phyloP scores from a whole-genome alignment of 2,797 vertebrate species.

The Nyctalus aviator region DNA sequence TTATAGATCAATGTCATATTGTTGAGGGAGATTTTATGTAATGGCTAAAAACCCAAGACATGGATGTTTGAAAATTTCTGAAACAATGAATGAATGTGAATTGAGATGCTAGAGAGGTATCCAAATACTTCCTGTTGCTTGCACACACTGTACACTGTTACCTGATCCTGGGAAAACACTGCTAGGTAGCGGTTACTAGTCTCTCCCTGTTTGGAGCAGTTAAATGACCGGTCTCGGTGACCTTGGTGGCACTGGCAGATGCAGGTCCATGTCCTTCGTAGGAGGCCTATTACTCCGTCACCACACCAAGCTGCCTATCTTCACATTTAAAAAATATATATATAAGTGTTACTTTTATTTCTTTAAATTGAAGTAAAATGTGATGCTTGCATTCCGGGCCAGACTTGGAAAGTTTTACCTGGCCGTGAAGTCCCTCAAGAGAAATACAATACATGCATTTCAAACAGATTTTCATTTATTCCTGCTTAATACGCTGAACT shows the following conservation, averaged over 20 bases:
- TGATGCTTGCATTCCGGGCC: background rate
- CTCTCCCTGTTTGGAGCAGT: background rate
- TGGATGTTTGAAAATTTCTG: background rate
- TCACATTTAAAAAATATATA: background rate
- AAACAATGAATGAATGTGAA: background rate
- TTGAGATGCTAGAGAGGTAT: background rate
- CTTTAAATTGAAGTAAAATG: background rate
- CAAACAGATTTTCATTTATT: conserved; percentile 11
- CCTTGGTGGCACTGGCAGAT: background rate
- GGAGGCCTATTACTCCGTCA: background rate
- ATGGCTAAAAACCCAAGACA: background rate
- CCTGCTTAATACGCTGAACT: background rate
- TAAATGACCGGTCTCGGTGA: background rate
- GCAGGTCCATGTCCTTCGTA: background rate
- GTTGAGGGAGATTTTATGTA: background rate
- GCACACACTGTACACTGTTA: background rate
- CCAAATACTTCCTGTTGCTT: background rate
- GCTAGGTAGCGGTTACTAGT: background rate
- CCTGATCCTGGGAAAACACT: background rate
- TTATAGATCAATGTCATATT: background rate
- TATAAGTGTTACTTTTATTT: background rate
- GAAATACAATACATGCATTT: background rate
- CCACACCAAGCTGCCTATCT: background rate
- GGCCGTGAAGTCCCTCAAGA: background rate
- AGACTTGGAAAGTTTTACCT: background rate